A percentile compares a stretch with the other conserved stretches of the same genome.
Evolutionary conservation across 2,113 vertebrate species (phyloP).

Genomic region (Emydocephalus ijimae): DNA sequence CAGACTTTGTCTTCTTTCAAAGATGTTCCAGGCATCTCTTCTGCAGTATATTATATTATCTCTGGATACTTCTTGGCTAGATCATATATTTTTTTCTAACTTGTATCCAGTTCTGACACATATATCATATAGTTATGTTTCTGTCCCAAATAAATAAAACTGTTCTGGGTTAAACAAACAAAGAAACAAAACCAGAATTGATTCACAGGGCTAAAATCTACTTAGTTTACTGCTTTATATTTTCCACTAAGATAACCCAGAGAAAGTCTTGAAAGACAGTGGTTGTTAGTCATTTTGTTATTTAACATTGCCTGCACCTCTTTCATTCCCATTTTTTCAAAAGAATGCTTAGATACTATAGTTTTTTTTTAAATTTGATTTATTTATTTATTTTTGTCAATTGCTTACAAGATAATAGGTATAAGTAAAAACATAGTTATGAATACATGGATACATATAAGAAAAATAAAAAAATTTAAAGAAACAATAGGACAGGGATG

Average conservation of each 20-base stretch:
- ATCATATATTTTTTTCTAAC: background rate
- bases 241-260: background rate
- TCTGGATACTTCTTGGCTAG: background rate
- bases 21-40: background rate
- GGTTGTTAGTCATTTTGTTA: background rate
- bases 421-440: no score
- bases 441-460: no score
- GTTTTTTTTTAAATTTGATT: no score
- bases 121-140: background rate
- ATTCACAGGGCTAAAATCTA: background rate
- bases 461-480: no score
- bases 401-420: no score
- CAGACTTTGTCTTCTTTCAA: background rate
- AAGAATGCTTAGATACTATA: background rate
- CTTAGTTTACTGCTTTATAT: background rate
- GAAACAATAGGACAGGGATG: no score
- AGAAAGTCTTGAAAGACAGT: background rate
- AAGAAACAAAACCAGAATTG: background rate
- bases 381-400: no score
- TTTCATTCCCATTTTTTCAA: background rate
- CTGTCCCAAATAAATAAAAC: background rate
- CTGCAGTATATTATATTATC: background rate
- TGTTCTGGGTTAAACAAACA: background rate
- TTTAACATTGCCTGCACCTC: background rate
- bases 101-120: background rate